These are phyloP conservation scores for Eurytoma californica DNA, from an alignment of 2,888 invertebrate genomes.

Conservation along the genomic window DNA sequence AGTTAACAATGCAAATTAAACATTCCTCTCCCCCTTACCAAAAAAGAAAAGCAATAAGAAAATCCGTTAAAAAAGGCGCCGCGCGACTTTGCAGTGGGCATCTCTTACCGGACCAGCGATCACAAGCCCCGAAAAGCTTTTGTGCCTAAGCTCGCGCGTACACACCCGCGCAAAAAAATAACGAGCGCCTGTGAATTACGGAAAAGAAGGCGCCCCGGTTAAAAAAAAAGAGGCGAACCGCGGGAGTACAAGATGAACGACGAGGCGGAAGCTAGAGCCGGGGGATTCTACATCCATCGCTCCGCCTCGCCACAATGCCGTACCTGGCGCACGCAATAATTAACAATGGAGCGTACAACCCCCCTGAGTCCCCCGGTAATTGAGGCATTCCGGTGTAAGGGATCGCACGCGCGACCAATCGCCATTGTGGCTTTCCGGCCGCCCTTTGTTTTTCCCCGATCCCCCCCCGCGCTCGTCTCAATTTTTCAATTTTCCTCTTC, in stretches of 20 bases:
- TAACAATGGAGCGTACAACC: constrained; percentile 19
- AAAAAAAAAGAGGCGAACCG: constrained; percentile 2
- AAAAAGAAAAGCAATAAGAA: no score
- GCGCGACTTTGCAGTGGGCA: no score
- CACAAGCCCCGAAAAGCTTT: constrained; percentile 18
- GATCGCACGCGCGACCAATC: not conserved
- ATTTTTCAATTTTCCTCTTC: constrained; percentile 43
- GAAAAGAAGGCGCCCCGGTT: not conserved
- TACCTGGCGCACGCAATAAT: constrained; percentile 29
- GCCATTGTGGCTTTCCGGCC: not conserved
- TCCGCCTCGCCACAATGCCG: not conserved
- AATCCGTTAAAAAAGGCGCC: no score
- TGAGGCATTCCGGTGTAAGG: constrained; percentile 12
- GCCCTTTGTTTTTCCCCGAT: constrained; percentile 5
- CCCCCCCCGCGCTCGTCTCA: constrained; percentile 1
- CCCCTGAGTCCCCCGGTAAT: not conserved
- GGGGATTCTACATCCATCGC: no score
- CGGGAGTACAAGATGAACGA: constrained; percentile 15
- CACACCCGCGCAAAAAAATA: not conserved
- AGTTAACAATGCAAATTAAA: no score
- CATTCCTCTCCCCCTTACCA: no score
- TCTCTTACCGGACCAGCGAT: not conserved
- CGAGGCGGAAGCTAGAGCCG: not conserved
- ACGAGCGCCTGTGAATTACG: not conserved
- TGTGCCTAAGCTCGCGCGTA: not conserved